These are phyloP conservation scores for Picus viridis DNA, from an alignment of 2,797 vertebrate genomes.

Conservation along the genomic window DNA sequence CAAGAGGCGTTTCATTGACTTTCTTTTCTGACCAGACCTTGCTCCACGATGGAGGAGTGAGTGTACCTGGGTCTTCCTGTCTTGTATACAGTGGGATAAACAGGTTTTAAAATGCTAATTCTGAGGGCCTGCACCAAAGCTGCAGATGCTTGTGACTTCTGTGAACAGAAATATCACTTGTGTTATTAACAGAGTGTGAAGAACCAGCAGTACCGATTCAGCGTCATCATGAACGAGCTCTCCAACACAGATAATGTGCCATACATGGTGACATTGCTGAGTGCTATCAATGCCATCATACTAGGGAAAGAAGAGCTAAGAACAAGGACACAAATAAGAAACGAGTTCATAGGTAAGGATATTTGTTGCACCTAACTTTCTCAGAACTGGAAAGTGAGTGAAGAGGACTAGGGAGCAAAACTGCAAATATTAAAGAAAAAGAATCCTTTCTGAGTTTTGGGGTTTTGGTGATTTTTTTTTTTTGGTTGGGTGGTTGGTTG, in stretches of 20 bases:
- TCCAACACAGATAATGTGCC: slow-evolving; percentile 90
- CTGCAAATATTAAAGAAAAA: not conserved
- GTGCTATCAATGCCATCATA: slow-evolving; percentile 94
- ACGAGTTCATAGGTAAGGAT: slow-evolving; percentile 92
- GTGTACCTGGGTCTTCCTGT: not conserved
- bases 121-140: not conserved
- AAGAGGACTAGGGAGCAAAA: not conserved
- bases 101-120: not conserved
- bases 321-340: slow-evolving; percentile 88
- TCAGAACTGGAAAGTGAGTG: not conserved
- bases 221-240: slow-evolving; percentile 93
- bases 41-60: not conserved
- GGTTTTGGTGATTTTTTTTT: too few species aligned
- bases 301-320: slow-evolving; percentile 89
- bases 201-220: slow-evolving; percentile 96
- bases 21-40: not conserved
- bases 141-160: not conserved
- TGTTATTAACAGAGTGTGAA: slow-evolving; percentile 84
- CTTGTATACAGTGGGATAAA: not conserved
- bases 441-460: not conserved
- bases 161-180: not conserved
- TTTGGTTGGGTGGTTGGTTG: too few species aligned
- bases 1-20: not conserved
- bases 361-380: not conserved
- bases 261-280: slow-evolving; percentile 93